These are phyloP conservation scores for Hyles euphorbiae DNA, from an alignment of 1,140 invertebrate genomes.

Conservation along the genomic window DNA sequence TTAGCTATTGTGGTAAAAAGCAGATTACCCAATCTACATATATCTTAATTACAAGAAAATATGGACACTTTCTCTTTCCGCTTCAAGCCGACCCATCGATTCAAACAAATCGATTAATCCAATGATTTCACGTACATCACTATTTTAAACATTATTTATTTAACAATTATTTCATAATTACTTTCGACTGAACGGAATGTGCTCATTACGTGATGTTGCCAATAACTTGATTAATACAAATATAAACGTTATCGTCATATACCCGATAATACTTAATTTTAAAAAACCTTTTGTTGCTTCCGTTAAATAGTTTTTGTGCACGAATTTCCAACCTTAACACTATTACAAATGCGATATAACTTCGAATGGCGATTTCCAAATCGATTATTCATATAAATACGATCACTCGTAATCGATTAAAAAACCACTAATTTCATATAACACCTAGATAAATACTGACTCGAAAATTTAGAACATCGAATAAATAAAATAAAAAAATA, in stretches of 20 bases:
- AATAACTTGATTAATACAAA: conserved; percentile 37
- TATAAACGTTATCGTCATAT: conserved; percentile 43
- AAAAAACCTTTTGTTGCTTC: conserved; percentile 32
- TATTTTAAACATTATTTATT: conserved; percentile 38
- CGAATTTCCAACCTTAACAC: conserved; percentile 46
- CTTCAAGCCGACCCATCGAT: conserved; percentile 5
- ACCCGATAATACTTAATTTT: conserved; percentile 47
- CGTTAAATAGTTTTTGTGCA: conserved; percentile 65
- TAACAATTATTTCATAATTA: conserved; percentile 32
- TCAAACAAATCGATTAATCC: conserved; percentile 13
- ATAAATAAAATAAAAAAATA: conserved; percentile 5
- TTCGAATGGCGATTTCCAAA: conserved; percentile 13
- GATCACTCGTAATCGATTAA: conserved; percentile 12
- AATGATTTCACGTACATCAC: conserved; percentile 31
- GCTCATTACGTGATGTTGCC: conserved; percentile 54
- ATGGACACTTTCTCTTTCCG: no score
- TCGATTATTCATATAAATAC: no score
- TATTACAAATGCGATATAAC: conserved; percentile 52
- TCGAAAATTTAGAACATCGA: conserved; percentile 4
- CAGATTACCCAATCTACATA: no score
- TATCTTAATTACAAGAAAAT: no score
- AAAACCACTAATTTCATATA: no score
- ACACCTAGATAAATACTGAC: no score
- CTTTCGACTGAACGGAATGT: conserved; percentile 63
- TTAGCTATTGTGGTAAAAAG: no score